phyloP scores from a whole-genome alignment of 1,140 invertebrate species.

The Homalodisca vitripennis region DNA sequence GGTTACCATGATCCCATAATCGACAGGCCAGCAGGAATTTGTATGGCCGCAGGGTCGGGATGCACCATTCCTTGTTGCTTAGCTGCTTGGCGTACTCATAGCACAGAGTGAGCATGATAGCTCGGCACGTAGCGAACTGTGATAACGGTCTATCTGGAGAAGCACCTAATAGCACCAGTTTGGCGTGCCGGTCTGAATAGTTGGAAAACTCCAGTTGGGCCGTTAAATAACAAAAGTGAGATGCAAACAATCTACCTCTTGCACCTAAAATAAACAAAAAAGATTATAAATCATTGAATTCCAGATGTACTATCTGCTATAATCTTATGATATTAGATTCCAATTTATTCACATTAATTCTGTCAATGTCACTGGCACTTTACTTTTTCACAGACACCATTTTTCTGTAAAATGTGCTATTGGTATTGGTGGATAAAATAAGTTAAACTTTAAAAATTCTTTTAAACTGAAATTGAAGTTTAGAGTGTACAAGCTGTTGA shows the following conservation, averaged over 20 bases:
- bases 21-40: conserved; percentile 71
- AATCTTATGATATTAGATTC: no score
- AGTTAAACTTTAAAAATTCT: no score
- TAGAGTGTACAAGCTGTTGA: no score
- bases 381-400: no score
- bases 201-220: conserved; percentile 74
- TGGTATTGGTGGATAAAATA: no score
- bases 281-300: no score
- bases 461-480: no score
- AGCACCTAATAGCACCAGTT: conserved; percentile 78
- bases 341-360: no score
- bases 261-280: conserved; percentile 46
- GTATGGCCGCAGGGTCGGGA: conserved; percentile 56
- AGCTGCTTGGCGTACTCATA: conserved; percentile 90
- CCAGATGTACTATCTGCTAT: no score
- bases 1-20: conserved; percentile 60
- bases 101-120: conserved; percentile 91
- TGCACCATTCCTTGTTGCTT: conserved; percentile 56
- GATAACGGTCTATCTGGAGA: conserved; percentile 59
- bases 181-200: conserved; percentile 59
- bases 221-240: conserved; percentile 93
- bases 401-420: no score
- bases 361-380: no score
- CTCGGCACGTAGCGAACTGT: conserved; percentile 77
- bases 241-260: conserved; percentile 77